phyloP scores from a whole-genome alignment of 30 jellyfish, hydroid and myxozoan species.

The Pseudorhiza aurosa region DNA sequence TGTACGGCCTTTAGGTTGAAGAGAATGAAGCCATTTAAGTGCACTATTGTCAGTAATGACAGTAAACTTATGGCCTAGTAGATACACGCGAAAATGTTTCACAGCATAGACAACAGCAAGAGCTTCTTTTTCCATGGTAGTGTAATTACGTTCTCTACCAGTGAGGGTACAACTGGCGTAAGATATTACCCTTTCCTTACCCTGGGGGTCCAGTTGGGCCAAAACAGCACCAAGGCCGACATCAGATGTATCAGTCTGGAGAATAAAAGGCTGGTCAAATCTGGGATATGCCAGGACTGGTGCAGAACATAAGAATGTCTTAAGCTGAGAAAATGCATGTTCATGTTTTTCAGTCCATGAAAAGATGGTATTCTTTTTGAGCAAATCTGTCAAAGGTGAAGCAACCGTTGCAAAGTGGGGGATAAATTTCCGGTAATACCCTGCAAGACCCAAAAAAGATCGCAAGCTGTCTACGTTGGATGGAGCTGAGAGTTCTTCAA shows the following conservation, averaged over 20 bases:
- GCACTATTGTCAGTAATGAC: conserved; percentile 39
- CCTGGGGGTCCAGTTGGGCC: conserved; percentile 19
- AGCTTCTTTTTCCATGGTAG: conserved; percentile 63
- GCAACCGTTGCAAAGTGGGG: conserved; percentile 46
- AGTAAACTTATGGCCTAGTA: conserved; percentile 22
- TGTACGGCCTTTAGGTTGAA: conserved; percentile 51
- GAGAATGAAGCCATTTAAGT: conserved; percentile 32
- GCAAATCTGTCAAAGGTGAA: conserved; percentile 34
- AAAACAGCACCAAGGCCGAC: conserved; percentile 46
- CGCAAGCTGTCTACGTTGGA: conserved; percentile 22
- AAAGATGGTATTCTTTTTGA: conserved; percentile 21
- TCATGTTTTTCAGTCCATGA: conserved; percentile 25
- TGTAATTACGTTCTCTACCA: conserved; percentile 27
- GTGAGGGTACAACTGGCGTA: conserved; percentile 44
- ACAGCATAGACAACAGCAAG: conserved; percentile 45
- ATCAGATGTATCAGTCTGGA: conserved; percentile 37
- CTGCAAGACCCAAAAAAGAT: conserved; percentile 51
- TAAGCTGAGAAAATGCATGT: conserved; percentile 9
- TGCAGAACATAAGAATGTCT: conserved; percentile 29
- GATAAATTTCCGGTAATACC: conserved; percentile 34
- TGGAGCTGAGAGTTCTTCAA: conserved; percentile 4
- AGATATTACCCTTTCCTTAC: conserved; percentile 28
- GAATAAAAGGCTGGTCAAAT: conserved; percentile 21
- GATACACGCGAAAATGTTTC: conserved; percentile 41
- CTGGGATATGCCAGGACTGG: conserved; percentile 50